A percentile compares a stretch with the other conserved stretches of the same genome.
Evolutionary conservation across 2,113 vertebrate species (phyloP).

Genomic region (Brachirus orientalis): DNA sequence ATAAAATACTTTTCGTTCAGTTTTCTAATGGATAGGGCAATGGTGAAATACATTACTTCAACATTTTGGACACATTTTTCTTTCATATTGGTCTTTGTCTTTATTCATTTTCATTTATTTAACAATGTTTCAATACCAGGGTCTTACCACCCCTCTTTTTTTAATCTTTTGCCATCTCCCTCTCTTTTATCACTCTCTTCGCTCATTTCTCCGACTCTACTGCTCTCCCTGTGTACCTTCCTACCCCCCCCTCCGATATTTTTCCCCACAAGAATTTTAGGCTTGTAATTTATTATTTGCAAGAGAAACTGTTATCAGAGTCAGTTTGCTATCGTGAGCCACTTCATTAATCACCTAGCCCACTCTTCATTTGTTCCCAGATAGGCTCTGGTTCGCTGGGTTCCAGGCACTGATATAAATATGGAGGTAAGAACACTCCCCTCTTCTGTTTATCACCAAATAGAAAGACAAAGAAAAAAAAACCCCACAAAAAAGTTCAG

Average conservation of each 20-base stretch:
- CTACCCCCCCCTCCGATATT: conserved; percentile 53
- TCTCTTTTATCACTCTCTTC: conserved; percentile 47
- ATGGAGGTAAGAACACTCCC: conserved; percentile 75
- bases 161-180: conserved; percentile 34
- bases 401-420: conserved; percentile 84
- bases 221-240: conserved; percentile 43
- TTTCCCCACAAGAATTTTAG: conserved; percentile 71
- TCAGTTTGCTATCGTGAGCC: conserved; percentile 80
- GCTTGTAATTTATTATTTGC: conserved; percentile 85
- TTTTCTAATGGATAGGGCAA: no score
- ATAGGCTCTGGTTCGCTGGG: conserved; percentile 78
- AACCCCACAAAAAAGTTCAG: conserved; percentile 25
- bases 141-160: conserved; percentile 12
- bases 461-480: conserved; percentile 48
- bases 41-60: no score
- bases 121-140: conserved; percentile 38
- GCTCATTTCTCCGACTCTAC: not conserved
- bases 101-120: conserved; percentile 37
- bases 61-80: not conserved
- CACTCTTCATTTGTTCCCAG: conserved; percentile 83
- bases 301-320: conserved; percentile 82
- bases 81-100: conserved; percentile 23
- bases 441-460: conserved; percentile 79
- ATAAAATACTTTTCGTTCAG: no score
- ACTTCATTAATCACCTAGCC: conserved; percentile 84